Conservation (phyloP, 2,888 invertebrate species). For the Pseudococcus longispinus region DNA sequence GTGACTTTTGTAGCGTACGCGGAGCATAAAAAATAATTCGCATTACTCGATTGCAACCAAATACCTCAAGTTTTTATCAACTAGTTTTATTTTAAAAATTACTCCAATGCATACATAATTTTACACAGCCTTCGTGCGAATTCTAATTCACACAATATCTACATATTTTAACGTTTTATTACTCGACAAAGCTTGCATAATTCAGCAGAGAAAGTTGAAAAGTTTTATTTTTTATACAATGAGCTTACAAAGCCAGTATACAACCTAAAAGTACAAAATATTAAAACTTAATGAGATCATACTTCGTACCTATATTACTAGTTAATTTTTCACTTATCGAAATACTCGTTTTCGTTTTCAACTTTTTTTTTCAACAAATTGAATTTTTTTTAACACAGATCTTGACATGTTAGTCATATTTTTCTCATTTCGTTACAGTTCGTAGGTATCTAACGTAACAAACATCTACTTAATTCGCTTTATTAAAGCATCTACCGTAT, state of each 20-base stretch:
- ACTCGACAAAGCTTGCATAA: neutral
- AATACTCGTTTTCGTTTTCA: neutral
- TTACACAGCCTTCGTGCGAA: neutral
- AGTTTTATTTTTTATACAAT: neutral
- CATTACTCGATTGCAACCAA: neutral
- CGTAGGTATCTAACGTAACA: neutral
- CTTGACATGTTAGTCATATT: neutral
- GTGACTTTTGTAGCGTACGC: neutral
- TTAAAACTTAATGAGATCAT: constrained; percentile 41
- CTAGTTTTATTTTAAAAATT: neutral
- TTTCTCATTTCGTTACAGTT: neutral
- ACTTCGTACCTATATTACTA: neutral
- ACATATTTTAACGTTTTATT: neutral
- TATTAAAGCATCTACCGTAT: neutral
- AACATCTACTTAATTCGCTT: neutral
- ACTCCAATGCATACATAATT: neutral
- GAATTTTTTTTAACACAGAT: neutral
- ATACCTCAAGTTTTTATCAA: neutral
- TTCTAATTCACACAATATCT: neutral
- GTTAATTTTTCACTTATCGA: neutral
- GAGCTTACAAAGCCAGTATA: neutral
- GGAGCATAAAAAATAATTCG: neutral
- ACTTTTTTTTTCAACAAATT: neutral
- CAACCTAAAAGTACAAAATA: constrained; percentile 13
- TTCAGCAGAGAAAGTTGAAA: neutral